phyloP scores from a whole-genome alignment of 2,113 vertebrate species.

The Salvelinus alpinus region DNA sequence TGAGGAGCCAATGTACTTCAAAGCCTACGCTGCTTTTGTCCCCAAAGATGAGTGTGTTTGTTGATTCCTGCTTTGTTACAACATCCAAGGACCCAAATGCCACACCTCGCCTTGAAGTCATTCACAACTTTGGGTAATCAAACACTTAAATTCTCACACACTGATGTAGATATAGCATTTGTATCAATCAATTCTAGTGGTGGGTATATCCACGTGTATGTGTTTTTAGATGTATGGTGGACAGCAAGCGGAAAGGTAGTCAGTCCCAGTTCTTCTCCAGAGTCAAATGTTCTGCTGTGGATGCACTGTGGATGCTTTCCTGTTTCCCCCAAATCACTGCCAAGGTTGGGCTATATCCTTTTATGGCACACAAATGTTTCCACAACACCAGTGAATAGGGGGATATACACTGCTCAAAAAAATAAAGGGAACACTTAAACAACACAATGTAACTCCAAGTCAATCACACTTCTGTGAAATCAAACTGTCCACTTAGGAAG shows the following conservation, averaged over 20 bases:
- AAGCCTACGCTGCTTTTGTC: constrained; percentile 28
- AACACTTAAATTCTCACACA: neutral
- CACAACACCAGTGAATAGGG: neutral
- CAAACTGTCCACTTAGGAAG: too few relatives aligned
- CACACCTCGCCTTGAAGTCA: constrained; percentile 48
- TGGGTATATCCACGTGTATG: neutral
- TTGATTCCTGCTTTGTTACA: constrained; percentile 60
- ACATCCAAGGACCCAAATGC: constrained; percentile 41
- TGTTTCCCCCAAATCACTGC: constrained; percentile 46
- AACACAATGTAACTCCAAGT: too few relatives aligned
- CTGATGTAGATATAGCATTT: neutral
- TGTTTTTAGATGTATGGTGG: constrained; percentile 65
- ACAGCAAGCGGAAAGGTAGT: constrained; percentile 62
- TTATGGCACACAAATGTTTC: neutral
- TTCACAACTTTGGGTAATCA: constrained; percentile 53
- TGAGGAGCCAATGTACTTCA: constrained; percentile 62
- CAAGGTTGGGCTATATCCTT: constrained; percentile 32
- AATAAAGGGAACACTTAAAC: too few relatives aligned
- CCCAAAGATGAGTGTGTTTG: constrained; percentile 49
- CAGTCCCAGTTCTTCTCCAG: constrained; percentile 44
- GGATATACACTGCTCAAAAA: too few relatives aligned
- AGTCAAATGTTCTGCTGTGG: constrained; percentile 22
- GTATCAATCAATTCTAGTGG: too few relatives aligned
- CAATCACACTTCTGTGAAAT: too few relatives aligned
- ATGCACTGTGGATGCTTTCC: constrained; percentile 57